phyloP scores from a whole-genome alignment of 2,888 invertebrate genomes.

The Synergus umbraculus region DNA sequence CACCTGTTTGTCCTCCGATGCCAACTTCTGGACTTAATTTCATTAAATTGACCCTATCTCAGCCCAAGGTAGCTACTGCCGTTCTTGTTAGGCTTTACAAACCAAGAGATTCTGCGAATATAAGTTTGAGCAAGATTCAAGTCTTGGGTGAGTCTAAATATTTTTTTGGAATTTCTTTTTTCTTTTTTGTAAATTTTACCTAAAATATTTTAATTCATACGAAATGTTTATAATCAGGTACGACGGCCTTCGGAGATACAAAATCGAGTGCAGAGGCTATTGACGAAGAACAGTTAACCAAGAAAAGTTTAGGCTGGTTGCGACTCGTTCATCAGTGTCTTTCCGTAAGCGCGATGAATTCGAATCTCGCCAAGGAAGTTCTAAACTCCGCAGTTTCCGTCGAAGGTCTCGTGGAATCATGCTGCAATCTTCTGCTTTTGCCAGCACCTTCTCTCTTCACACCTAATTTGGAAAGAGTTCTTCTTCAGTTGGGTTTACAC shows the following conservation, averaged over 20 bases:
- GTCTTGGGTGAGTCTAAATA: constrained; percentile 81
- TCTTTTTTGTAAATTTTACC: not conserved
- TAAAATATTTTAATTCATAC: not conserved
- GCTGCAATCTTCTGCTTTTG: constrained; percentile 86
- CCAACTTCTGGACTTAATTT: constrained; percentile 92
- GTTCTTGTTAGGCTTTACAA: constrained; percentile 89
- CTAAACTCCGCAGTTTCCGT: constrained; percentile 83
- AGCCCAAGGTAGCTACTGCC: constrained; percentile 91
- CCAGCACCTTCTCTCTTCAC: constrained; percentile 83
- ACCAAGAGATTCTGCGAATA: constrained; percentile 92
- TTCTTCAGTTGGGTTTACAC: constrained; percentile 84
- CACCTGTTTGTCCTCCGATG: constrained; percentile 91
- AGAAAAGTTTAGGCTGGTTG: constrained; percentile 89
- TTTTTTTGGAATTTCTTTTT: not conserved
- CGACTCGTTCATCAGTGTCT: constrained; percentile 89
- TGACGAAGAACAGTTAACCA: constrained; percentile 80
- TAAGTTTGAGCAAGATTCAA: constrained; percentile 92
- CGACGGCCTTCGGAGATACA: constrained; percentile 86
- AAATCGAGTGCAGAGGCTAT: constrained; percentile 75
- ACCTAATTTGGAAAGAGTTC: constrained; percentile 83
- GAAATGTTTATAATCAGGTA: constrained; percentile 64
- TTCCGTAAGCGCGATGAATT: constrained; percentile 76
- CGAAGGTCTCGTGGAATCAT: constrained; percentile 84
- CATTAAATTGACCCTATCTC: constrained; percentile 89
- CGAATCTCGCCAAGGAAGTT: constrained; percentile 77